Evolutionary conservation across 2,797 vertebrate genomes (phyloP), one percentile per base, ranked within the genome.

Genomic region (Malacoctenus gilli): DNA sequence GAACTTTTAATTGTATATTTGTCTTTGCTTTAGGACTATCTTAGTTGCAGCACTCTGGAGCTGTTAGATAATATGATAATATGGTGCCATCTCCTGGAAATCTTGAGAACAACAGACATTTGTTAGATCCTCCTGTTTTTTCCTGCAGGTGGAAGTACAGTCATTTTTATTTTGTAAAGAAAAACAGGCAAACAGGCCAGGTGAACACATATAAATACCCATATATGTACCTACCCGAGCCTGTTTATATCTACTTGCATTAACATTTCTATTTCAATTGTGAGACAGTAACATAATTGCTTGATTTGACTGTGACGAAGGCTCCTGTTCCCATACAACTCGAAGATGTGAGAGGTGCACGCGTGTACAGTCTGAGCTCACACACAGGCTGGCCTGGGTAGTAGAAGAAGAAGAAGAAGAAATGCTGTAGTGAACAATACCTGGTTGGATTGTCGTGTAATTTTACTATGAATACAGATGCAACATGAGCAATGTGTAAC

Each of bases 61-160:
- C 89, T 90, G 89, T 90, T 90, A 83, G 83, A 90, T 71, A 30
- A 42, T 54, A 71, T 59, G 43, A 90, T 89, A 90, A 88, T 90
- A 91, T 91, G 89, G 91, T 92, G 92, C 92, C 91, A 91, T 91
- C 89, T 92, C 90, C 92, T 93, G 92, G 88, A 89, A 92, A 91
- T 92, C 89, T 92, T 92, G 90, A 92, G 89, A 90, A 92, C 79
- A 88, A 86, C 86, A 87, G 82, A 89, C 78, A 88, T 88, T 84
- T 83, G 72, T 81, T 86, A 83, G 82, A 80, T 87, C 62, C 61
- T 84, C 72, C 75, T 83, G 75, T 82, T 75, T 85, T 85, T 60
- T 86, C 79, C 63, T 75, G 69, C 56, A 64, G 67, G 63, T 82
- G 82, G 72, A 77, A 85, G 61, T 85, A 79, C 77, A 86, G 52